Percentiles rank a stretch among this genome's conserved stretches.
Conservation (phyloP, 2,888 invertebrate species). For the Phyllotreta cruciferae region DNA sequence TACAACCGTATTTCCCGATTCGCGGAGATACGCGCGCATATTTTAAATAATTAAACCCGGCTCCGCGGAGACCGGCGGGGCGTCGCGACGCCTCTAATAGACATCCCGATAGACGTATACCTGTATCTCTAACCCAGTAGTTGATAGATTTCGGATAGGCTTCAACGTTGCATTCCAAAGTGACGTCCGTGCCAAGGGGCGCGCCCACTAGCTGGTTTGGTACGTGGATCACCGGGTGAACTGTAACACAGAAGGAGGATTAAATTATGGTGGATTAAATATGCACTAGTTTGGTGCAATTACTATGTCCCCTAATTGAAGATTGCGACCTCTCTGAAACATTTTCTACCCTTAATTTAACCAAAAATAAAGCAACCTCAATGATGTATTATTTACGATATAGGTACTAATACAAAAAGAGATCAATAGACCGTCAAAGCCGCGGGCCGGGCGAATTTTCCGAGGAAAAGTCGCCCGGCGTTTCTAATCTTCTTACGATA, state of each 20-base stretch:
- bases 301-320: too few relatives aligned
- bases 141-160: slow-evolving; percentile 90
- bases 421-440: too few relatives aligned
- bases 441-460: too few relatives aligned
- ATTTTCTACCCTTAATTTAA: too few relatives aligned
- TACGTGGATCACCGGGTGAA: slow-evolving; percentile 90
- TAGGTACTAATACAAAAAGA: too few relatives aligned
- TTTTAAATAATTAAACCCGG: slow-evolving; percentile 53
- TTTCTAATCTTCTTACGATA: slow-evolving; percentile 16
- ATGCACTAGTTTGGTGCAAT: too few relatives aligned
- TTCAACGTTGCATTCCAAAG: slow-evolving; percentile 88
- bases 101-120: slow-evolving; percentile 58
- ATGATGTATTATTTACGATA: too few relatives aligned
- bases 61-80: slow-evolving; percentile 12
- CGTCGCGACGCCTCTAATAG: slow-evolving; percentile 7
- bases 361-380: too few relatives aligned
- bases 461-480: too few relatives aligned
- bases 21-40: slow-evolving; percentile 44
- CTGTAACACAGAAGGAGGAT: slow-evolving; percentile 61
- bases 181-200: slow-evolving; percentile 84
- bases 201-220: slow-evolving; percentile 92
- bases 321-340: too few relatives aligned
- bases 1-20: background rate
- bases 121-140: slow-evolving; percentile 87
- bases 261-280: too few relatives aligned